Percentiles rank a stretch among this genome's conserved stretches.
phyloP scores from a whole-genome alignment of 2,888 invertebrate species.

The Himalopsyche tibetana region DNA sequence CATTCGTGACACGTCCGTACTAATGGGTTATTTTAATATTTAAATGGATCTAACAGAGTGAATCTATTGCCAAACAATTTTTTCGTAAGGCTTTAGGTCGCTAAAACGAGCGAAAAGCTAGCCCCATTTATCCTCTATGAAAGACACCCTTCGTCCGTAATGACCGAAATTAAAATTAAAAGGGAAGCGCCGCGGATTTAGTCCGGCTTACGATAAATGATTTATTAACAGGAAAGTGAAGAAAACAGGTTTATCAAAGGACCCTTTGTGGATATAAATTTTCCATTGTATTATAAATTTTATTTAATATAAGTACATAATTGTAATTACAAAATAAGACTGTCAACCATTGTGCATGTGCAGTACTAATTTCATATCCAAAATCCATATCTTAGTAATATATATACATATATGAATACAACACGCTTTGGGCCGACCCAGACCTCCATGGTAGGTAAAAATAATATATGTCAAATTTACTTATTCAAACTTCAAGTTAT shows the following conservation, averaged over 20 bases:
- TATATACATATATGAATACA: too few relatives aligned
- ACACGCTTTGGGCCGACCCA: too few relatives aligned
- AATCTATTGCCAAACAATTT: slow-evolving; percentile 32
- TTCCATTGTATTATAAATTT: too few relatives aligned
- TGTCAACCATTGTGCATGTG: too few relatives aligned
- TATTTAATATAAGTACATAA: too few relatives aligned
- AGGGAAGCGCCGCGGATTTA: neutral
- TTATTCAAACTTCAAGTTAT: too few relatives aligned
- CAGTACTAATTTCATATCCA: too few relatives aligned
- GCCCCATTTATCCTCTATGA: slow-evolving; percentile 5
- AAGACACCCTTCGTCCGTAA: slow-evolving; percentile 33
- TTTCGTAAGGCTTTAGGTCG: slow-evolving; percentile 14
- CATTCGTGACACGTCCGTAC: slow-evolving; percentile 51
- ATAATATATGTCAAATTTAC: too few relatives aligned
- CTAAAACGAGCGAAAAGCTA: neutral
- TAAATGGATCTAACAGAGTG: slow-evolving; percentile 50
- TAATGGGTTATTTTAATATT: slow-evolving; percentile 53
- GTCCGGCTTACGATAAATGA: slow-evolving; percentile 12
- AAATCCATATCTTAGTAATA: too few relatives aligned
- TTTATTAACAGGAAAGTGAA: neutral
- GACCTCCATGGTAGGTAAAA: too few relatives aligned
- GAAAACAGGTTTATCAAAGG: neutral
- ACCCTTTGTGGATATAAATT: neutral
- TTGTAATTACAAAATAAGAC: too few relatives aligned
- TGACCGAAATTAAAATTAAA: slow-evolving; percentile 36